Base-by-base conservation (phyloP, 1,140 invertebrate species). In the Plectrocnemia conspersa region DNA sequence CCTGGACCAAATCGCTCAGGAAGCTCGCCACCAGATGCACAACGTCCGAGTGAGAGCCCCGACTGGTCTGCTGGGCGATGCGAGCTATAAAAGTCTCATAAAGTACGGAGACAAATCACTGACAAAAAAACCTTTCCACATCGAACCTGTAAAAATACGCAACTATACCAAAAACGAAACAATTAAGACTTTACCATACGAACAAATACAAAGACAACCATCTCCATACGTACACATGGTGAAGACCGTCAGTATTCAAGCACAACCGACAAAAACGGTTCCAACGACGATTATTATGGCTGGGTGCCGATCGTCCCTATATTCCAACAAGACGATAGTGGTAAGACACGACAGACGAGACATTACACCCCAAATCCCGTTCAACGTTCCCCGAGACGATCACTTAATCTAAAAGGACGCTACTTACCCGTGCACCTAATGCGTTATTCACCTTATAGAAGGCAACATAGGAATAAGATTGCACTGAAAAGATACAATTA, bases 1-100 rank as follows among this genome's bases (percentile, higher is more conserved):
- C n/a, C 27, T 36, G 4, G 59, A 61, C 27, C 59, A 56, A 32
- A n/a, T 61, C 18, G 59, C 59, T 9, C 45, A 61, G 36, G 59
- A 61, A 32, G 25, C 40, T 18, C 32, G 32, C n/a, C 15, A 38
- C 23, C 23, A 36, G 29, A 25, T 33, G 10, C 29, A 50, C 21
- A 35, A n/a, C 19, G 11, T 27, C 23, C 23, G 35, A 13, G 27
- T 32, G 10, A 54, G 4, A 16, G 15, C 22, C 19, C 49, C 49
- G 23, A 13, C 44, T 29, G 32, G 35, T 16, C 19, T 35, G 9
- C 19, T 50, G 9, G 3, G 9, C 19, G 38, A 6, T 21, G 6
- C 19, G 32, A 38, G 13, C 15, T 19, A 11, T 9, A 36, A 33
- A 46, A 24, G 32, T 23, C 18, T 46, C 21, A 40, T n/a, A 47